A percentile compares a stretch with the other conserved stretches of the same genome.
Evolutionary conservation across 35 echinoderm and acorn worm genomes (phyloP).

Genomic region (Lytechinus variegatus): DNA sequence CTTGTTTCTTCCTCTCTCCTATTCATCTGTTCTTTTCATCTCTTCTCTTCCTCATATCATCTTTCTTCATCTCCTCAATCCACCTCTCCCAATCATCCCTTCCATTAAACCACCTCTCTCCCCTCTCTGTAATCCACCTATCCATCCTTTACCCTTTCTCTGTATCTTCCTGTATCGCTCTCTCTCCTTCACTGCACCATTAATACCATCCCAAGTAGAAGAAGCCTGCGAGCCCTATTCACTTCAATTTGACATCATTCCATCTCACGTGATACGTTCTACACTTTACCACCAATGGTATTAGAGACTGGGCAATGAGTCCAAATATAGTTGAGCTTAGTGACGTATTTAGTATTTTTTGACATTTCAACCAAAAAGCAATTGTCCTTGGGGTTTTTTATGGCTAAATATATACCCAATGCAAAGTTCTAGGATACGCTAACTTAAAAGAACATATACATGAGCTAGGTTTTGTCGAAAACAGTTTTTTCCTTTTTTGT

Average conservation of each 20-base stretch:
- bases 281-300: conserved; percentile 8
- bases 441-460: conserved; percentile 1
- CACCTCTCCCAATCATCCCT: neutral
- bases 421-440: neutral
- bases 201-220: conserved; percentile 12
- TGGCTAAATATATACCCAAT: conserved; percentile 30
- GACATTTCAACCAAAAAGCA: conserved; percentile 33
- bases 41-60: neutral
- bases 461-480: conserved; percentile 3
- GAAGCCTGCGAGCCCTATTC: neutral
- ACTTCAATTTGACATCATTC: neutral
- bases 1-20: neutral
- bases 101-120: neutral
- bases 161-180: neutral
- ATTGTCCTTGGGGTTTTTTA: neutral
- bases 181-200: neutral
- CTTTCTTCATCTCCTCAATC: neutral
- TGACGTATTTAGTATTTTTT: conserved; percentile 48
- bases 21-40: neutral
- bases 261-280: neutral
- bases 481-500: neutral
- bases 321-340: conserved; percentile 24
- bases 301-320: neutral
- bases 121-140: neutral
- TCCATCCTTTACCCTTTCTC: neutral